These are phyloP conservation scores for Netelia inedita DNA, from an alignment of 2,888 invertebrate genomes.

Conservation along the genomic window DNA sequence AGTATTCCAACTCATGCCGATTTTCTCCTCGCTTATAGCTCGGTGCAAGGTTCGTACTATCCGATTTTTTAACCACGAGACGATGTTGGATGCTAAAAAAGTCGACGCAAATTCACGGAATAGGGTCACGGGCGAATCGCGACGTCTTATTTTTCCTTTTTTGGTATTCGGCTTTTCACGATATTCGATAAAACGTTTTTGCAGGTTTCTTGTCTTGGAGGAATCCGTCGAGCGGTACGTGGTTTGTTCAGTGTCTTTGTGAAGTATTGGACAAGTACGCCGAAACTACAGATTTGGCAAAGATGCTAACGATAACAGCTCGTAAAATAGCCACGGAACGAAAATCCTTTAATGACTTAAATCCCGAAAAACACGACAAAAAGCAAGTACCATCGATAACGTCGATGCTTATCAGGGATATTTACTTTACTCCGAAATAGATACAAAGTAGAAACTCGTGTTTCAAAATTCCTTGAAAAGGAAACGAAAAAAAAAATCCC, in stretches of 20 bases:
- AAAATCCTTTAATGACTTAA: slow-evolving; percentile 81
- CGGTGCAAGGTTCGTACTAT: slow-evolving; percentile 85
- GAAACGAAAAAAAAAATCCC: background rate
- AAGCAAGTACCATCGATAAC: slow-evolving; percentile 87
- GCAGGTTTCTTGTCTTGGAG: slow-evolving; percentile 87
- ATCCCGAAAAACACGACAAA: slow-evolving; percentile 78
- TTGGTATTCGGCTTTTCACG: too few relatives aligned
- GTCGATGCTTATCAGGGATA: slow-evolving; percentile 85
- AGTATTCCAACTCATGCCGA: slow-evolving; percentile 87
- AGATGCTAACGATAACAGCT: slow-evolving; percentile 86
- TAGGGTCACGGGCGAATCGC: too few relatives aligned
- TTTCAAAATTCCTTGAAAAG: background rate
- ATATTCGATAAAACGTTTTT: slow-evolving; percentile 10
- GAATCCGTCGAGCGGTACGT: slow-evolving; percentile 86
- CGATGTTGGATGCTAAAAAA: too few relatives aligned
- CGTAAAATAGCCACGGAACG: slow-evolving; percentile 86
- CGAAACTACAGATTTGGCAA: slow-evolving; percentile 85
- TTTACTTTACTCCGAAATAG: slow-evolving; percentile 80
- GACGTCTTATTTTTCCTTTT: too few relatives aligned
- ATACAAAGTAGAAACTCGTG: background rate
- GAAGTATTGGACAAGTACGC: slow-evolving; percentile 84
- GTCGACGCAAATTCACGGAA: too few relatives aligned
- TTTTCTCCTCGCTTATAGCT: slow-evolving; percentile 87
- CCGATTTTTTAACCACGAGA: background rate
- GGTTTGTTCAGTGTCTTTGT: slow-evolving; percentile 88